Percentiles rank a stretch among this genome's conserved stretches.
Conservation (phyloP, 2,888 invertebrate species). For the Tryphoninae sp. region DNA sequence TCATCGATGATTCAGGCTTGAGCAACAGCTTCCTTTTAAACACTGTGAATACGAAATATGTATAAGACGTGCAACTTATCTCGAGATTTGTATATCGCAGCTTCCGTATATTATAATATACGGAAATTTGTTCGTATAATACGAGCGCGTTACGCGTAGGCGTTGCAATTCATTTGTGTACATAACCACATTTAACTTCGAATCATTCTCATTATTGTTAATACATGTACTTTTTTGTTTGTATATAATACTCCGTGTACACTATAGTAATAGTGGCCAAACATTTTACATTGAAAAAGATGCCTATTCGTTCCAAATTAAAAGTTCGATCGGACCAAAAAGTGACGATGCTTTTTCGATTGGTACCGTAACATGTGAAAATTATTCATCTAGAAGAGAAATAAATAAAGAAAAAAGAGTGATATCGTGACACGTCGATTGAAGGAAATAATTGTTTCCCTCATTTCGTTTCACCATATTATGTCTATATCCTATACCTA, state of each 20-base stretch:
- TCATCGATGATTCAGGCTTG: neutral
- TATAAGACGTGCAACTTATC: neutral
- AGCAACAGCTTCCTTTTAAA: neutral
- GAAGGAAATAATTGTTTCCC: conserved; percentile 40
- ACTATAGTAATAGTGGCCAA: conserved; percentile 52
- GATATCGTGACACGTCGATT: conserved; percentile 36
- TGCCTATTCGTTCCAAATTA: conserved; percentile 31
- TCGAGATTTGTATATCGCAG: conserved; percentile 42
- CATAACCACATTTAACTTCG: conserved; percentile 51
- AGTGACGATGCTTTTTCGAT: conserved; percentile 41
- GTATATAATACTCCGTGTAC: conserved; percentile 52
- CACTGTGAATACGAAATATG: neutral
- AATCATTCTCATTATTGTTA: conserved; percentile 41
- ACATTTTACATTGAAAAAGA: conserved; percentile 31
- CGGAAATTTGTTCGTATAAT: conserved; percentile 1
- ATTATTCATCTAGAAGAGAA: conserved; percentile 35
- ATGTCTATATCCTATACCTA: conserved; percentile 29
- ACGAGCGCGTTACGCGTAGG: neutral
- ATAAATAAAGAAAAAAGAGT: conserved; percentile 29
- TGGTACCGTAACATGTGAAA: conserved; percentile 33
- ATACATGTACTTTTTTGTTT: conserved; percentile 37
- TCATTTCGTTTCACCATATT: conserved; percentile 48
- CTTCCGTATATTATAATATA: conserved; percentile 23
- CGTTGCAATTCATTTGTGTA: conserved; percentile 52
- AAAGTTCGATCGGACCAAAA: conserved; percentile 26